Conservation (phyloP, 2,888 invertebrate genomes). For the Tinea pellionella region DNA sequence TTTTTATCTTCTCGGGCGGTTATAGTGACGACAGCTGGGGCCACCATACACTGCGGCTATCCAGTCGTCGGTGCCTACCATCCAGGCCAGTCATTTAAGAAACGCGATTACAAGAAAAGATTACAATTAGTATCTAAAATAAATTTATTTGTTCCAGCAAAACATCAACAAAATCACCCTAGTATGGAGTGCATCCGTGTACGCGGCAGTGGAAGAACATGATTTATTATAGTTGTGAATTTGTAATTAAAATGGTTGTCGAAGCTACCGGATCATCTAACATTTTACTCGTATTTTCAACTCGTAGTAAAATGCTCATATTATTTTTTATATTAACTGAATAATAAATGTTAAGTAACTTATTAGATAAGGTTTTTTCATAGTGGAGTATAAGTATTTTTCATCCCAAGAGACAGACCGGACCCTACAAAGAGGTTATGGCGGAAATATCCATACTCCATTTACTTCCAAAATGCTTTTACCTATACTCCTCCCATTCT, state of each 20-base stretch:
- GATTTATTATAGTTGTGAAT: conserved; percentile 19
- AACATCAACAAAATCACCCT: neutral
- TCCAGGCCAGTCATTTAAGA: too few species aligned
- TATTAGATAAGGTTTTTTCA: conserved; percentile 4
- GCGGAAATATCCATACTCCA: conserved; percentile 31
- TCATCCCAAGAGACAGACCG: conserved; percentile 8
- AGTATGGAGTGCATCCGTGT: neutral
- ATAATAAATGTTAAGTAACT: neutral
- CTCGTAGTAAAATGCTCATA: too few species aligned
- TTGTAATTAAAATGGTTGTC: conserved; percentile 38
- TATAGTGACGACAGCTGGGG: too few species aligned
- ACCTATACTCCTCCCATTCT: conserved; percentile 14
- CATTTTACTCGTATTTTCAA: neutral
- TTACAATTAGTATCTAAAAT: too few species aligned
- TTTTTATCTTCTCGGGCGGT: too few species aligned
- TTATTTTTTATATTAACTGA: too few species aligned
- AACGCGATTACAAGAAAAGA: too few species aligned
- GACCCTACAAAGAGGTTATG: conserved; percentile 15
- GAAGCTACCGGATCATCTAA: conserved; percentile 17
- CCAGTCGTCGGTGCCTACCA: too few species aligned
- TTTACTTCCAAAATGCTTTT: conserved; percentile 34
- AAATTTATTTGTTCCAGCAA: neutral
- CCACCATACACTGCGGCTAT: too few species aligned
- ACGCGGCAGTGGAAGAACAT: neutral
- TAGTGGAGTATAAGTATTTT: neutral